These are phyloP conservation scores for Colaptes auratus DNA, from an alignment of 2,113 vertebrate species.

Conservation along the genomic window DNA sequence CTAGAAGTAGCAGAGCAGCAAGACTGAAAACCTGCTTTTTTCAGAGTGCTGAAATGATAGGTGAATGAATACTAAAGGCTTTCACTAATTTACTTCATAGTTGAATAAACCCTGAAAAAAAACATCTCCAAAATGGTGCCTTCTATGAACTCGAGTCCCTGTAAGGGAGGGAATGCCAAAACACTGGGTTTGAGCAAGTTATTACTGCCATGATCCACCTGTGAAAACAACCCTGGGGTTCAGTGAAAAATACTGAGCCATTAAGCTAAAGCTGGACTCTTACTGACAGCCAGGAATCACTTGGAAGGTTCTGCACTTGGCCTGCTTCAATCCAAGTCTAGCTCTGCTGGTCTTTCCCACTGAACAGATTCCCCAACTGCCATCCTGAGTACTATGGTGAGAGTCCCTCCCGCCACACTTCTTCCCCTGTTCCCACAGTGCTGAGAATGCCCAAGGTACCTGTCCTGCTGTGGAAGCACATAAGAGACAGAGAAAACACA, in stretches of 20 bases:
- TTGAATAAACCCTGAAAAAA: neutral
- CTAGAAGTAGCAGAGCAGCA: neutral
- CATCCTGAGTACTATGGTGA: neutral
- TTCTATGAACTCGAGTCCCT: neutral
- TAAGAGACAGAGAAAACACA: neutral
- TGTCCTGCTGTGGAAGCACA: fast-evolving
- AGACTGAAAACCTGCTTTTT: neutral
- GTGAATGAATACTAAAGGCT: neutral
- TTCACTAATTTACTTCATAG: neutral
- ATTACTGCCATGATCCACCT: neutral
- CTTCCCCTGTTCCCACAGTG: neutral
- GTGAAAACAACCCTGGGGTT: neutral
- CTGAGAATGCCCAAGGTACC: neutral
- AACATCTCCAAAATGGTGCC: neutral
- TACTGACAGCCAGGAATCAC: neutral
- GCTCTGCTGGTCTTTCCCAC: neutral
- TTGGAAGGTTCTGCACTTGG: neutral
- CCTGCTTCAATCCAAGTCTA: neutral
- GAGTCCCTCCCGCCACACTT: neutral
- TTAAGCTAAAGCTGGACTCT: neutral
- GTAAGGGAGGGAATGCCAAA: neutral
- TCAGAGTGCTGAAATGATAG: neutral
- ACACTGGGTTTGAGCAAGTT: fast-evolving
- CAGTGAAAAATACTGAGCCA: neutral
- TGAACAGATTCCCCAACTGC: neutral